Evolutionary conservation across 2,888 invertebrate species (phyloP), one percentile per base, ranked within the genome.

Genomic region (Monoplex corrugatus): DNA sequence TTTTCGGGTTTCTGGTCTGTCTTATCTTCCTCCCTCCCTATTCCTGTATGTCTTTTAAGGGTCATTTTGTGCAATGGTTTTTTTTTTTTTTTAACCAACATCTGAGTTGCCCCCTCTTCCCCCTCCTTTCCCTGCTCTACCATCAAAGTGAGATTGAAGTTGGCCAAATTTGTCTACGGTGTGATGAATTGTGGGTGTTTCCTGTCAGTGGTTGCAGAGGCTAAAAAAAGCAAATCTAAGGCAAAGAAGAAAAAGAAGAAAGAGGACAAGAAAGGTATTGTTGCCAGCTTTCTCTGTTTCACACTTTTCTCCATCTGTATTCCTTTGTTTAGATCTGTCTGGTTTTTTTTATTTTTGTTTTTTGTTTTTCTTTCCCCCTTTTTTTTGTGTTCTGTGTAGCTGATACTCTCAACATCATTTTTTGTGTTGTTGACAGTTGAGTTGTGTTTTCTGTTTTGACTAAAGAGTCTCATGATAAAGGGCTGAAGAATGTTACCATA

Each of bases 241-340:
- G 87, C 87, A 57, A 87, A 87, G 87, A 87, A 87, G 87, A 57
- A 78, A 80, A 87, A 87, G 87, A 87, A 80, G 87, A 72, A 80
- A 87, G 87, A 72, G 40, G 75, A 50, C 43, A 78, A 80, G 57
- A 87, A 78, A 87, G 87, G 87, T 87, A 87, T 28, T 35, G 68
- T 86, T 40, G 44, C 82, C 32, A 32, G 23, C 43, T 40, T 80
- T 80, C 80, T 80, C 28, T 57, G 13, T 68, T 43, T 44, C 40
- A n/a, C 16, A 23, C 38, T 38, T 83, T n/a, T 44, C 83, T 45
- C 40, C 28, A n/a, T n/a, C 23, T 44, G 80, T 45, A 19, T 40
- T 83, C 44, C 40, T 28, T 40, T 32, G 44, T 45, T 32, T 23
- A 80, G n/a, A 80, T 40, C 32, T 38, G 10, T 82, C 44, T 45